Conservation (phyloP, 2,113 vertebrate genomes). For the Lonchura striata region DNA sequence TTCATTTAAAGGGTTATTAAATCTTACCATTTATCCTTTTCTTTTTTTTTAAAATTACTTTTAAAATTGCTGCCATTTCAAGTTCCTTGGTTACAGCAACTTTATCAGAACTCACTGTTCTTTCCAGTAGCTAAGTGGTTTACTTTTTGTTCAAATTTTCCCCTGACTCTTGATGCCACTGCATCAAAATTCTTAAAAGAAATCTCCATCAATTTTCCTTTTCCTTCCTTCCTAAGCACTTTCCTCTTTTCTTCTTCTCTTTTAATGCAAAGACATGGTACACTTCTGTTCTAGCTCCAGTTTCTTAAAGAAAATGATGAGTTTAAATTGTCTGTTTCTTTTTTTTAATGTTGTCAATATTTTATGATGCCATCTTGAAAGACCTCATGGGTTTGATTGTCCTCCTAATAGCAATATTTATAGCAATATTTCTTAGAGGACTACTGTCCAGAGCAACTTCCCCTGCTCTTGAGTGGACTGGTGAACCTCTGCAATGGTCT, state of each 20-base stretch:
- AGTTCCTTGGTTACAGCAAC: not conserved
- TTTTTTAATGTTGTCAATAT: not conserved
- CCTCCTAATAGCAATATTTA: not conserved
- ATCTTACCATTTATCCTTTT: not conserved
- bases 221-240: not conserved
- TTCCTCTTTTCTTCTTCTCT: not conserved
- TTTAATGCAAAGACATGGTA: not conserved
- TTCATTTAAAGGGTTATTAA: slow-evolving; percentile 3
- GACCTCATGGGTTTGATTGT: not conserved
- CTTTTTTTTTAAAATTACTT: not conserved
- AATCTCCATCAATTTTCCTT: not conserved
- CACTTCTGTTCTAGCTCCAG: not conserved
- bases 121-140: not conserved
- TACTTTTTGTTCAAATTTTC: not conserved
- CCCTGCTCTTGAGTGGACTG: not conserved
- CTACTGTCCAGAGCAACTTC: fast-evolving
- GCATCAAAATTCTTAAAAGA: not conserved
- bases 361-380: not conserved
- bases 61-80: not conserved
- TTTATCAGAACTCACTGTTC: not conserved
- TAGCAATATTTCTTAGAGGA: not conserved
- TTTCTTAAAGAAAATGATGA: not conserved
- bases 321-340: not conserved
- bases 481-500: not conserved
- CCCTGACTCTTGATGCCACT: not conserved